Evolutionary conservation across 1,140 invertebrate species (phyloP).

Genomic region (Drosophila varians): DNA sequence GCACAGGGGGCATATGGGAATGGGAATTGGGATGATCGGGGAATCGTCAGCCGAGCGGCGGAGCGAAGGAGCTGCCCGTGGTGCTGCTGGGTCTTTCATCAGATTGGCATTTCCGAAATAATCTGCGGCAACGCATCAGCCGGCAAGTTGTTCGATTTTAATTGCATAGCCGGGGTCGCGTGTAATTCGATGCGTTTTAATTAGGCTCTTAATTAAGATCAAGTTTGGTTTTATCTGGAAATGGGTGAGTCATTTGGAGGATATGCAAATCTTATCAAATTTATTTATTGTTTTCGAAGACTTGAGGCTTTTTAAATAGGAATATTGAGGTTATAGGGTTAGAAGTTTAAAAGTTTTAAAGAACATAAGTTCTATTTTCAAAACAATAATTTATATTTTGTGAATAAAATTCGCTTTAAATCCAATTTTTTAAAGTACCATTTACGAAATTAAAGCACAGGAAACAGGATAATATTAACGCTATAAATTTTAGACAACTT

Average conservation of each 20-base stretch:
- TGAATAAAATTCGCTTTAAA: too few species aligned
- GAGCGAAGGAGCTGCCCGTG: conserved; percentile 16
- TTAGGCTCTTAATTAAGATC: conserved; percentile 72
- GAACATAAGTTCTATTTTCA: too few species aligned
- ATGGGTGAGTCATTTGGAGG: conserved; percentile 19
- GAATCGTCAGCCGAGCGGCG: neutral
- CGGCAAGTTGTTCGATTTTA: conserved; percentile 72
- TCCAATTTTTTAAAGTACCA: too few species aligned
- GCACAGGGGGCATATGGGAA: conserved; percentile 1
- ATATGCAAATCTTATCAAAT: conserved; percentile 23
- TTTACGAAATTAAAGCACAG: too few species aligned
- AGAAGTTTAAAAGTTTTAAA: too few species aligned
- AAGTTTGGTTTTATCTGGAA: conserved; percentile 56
- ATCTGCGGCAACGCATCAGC: conserved; percentile 67
- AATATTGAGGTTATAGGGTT: too few species aligned
- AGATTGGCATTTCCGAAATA: conserved; percentile 80
- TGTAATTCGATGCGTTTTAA: conserved; percentile 78
- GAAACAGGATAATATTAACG: too few species aligned
- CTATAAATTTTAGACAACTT: too few species aligned
- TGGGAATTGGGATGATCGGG: neutral
- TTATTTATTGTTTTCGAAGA: neutral
- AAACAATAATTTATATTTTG: too few species aligned
- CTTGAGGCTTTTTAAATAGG: neutral
- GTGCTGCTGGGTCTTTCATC: conserved; percentile 64
- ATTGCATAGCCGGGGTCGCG: conserved; percentile 65